A percentile compares a stretch with the other conserved stretches of the same genome.
Conservation (phyloP, 2,888 invertebrate genomes). For the Oligia latruncula region DNA sequence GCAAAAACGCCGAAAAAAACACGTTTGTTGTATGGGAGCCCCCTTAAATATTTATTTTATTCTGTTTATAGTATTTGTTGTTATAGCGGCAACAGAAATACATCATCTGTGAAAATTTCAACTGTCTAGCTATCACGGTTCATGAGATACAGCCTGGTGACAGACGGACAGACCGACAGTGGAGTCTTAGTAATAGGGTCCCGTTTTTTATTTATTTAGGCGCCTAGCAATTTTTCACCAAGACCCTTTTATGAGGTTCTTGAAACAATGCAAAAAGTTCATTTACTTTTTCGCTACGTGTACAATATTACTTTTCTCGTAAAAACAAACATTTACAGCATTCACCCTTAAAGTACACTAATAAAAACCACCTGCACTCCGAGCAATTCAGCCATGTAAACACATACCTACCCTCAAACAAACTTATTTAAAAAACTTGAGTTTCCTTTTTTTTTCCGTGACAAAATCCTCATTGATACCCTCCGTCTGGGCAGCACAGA, state of each 20-base stretch:
- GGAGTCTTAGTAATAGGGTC: too few relatives aligned
- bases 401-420: not conserved
- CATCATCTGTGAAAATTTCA: too few relatives aligned
- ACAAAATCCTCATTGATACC: not conserved
- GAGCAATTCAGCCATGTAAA: conserved; percentile 4
- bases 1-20: too few relatives aligned
- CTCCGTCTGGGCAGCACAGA: not conserved
- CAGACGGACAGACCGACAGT: too few relatives aligned
- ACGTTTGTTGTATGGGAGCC: too few relatives aligned
- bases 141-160: too few relatives aligned
- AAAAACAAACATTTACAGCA: conserved; percentile 35
- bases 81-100: too few relatives aligned
- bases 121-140: too few relatives aligned
- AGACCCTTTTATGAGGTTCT: conserved; percentile 2
- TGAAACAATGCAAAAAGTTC: conserved; percentile 22
- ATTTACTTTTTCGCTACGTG: conserved; percentile 18
- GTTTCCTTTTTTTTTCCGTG: not conserved
- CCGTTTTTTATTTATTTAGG: not conserved
- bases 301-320: conserved; percentile 35
- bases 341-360: conserved; percentile 5
- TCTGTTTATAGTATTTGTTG: too few relatives aligned
- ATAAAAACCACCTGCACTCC: conserved; percentile 29
- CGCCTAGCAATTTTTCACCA: not conserved
- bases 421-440: not conserved
- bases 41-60: too few relatives aligned